Percentiles rank a stretch among this genome's conserved stretches.
Evolutionary conservation across 2,113 vertebrate genomes (phyloP).

Genomic region (Chlorodrepanis virens): DNA sequence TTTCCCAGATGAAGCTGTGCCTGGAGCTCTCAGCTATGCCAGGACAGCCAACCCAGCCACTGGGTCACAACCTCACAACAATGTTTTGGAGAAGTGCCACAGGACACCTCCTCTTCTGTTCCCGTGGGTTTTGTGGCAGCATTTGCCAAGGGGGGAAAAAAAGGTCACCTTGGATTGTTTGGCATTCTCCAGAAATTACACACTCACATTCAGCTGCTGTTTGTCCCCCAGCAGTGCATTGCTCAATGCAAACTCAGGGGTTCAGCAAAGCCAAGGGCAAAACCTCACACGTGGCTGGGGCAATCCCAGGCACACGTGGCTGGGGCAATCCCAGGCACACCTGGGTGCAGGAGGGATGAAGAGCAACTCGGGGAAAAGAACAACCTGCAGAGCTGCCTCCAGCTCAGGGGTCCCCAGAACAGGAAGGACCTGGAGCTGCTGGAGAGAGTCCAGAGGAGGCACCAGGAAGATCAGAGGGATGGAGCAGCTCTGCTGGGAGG

Average conservation of each 20-base stretch:
- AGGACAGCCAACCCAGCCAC: background rate
- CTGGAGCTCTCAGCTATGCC: background rate
- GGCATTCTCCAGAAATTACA: background rate
- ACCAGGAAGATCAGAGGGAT: background rate
- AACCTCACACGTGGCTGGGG: background rate
- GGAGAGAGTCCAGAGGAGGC: background rate
- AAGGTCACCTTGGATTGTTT: background rate
- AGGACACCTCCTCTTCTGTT: background rate
- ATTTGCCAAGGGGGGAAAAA: background rate
- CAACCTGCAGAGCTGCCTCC: background rate
- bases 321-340: background rate
- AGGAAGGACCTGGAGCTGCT: background rate
- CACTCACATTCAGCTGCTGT: background rate
- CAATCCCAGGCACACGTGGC: background rate
- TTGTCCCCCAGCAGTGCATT: background rate
- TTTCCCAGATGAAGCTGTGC: rapidly evolving
- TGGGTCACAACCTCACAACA: background rate
- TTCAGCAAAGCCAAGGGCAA: background rate
- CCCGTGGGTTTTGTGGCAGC: background rate
- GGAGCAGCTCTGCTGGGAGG: background rate
- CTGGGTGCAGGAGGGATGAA: background rate
- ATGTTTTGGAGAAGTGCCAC: background rate
- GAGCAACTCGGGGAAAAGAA: background rate
- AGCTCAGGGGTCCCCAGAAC: background rate
- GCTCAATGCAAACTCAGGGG: background rate